Percentiles rank a stretch among this genome's conserved stretches.
These are phyloP conservation scores for Trichoplusia ni DNA, from an alignment of 1,140 invertebrate genomes.

Conservation along the genomic window DNA sequence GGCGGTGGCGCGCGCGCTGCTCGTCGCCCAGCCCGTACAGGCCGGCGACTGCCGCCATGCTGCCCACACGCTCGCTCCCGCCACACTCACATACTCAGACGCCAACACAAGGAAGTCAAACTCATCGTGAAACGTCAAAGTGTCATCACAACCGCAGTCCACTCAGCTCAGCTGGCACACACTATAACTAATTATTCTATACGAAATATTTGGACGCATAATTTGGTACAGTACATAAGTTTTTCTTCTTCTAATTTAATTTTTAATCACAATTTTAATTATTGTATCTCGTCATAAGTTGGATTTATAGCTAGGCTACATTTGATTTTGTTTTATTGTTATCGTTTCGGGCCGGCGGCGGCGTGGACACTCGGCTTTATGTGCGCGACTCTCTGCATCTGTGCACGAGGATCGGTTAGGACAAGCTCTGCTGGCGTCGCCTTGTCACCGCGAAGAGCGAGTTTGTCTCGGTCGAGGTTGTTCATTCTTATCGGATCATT, in stretches of 20 bases:
- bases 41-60: constrained; percentile 73
- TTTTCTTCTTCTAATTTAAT: constrained; percentile 30
- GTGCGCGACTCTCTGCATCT: constrained; percentile 14
- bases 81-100: constrained; percentile 36
- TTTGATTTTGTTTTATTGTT: constrained; percentile 42
- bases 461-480: background rate
- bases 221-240: constrained; percentile 61
- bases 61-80: constrained; percentile 44
- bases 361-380: background rate
- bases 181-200: constrained; percentile 50
- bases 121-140: constrained; percentile 9
- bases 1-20: constrained; percentile 71
- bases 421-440: background rate
- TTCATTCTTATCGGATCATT: too few relatives aligned
- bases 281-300: constrained; percentile 78
- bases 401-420: background rate
- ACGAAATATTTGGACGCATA: constrained; percentile 74
- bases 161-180: constrained; percentile 35
- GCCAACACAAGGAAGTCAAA: constrained; percentile 39
- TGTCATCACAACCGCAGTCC: constrained; percentile 43
- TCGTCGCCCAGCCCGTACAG: constrained; percentile 75
- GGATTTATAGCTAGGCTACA: constrained; percentile 41
- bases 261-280: constrained; percentile 77
- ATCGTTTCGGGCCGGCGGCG: constrained; percentile 27
- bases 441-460: constrained; percentile 8